Evolutionary conservation across 2,797 vertebrate genomes (phyloP), one percentile per base, ranked within the genome.

Genomic region (Sebastes itinus): DNA sequence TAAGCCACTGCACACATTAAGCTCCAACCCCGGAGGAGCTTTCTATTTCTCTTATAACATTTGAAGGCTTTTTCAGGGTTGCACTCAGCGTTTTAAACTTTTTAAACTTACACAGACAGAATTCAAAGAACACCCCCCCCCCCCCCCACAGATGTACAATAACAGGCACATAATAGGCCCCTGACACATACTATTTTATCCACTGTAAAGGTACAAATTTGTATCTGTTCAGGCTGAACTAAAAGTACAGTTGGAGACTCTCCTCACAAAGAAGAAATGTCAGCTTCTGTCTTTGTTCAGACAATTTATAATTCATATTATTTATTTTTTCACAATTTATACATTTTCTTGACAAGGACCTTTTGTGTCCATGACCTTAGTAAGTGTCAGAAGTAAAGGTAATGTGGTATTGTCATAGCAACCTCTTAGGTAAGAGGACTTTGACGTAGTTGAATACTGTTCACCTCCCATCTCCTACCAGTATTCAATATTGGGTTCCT

Each of bases 1-100:
- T 85, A 88, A 90, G 75, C 82, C 66, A 81, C 66, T 76, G 62
- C 72, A 63, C 65, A 80, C 83, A 87, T 85, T 75, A 84, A 65
- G 67, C 62, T 64, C 42, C 62, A 77, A 72, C 55, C 54, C 62
- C 27, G 58, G 49, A 73, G 75, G 61, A 42, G 14, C 8, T 70
- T 56, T 28, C 14, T 35, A 55, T 42, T 20, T 55, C 49, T 54
- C 49, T 35, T 55, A 59, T 16, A 32, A 42, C 9, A 62, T 75
- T 77, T 62, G 23, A 52, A 72, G 33, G 49, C n/a, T 46, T 52
- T 74, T 70, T 54, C 8, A 68, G 62, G 52, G 52, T 42, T 11
- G 6, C 18, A 38, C 12, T 61, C 1, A 66, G 7, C 35, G 20
- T 58, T 74, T 54, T 54, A 54, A 61, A 64, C 30, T 27, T 64